Evolutionary conservation across 2,797 vertebrate genomes (phyloP), one percentile per base, ranked within the genome.

Genomic region (Podargus strigoides): DNA sequence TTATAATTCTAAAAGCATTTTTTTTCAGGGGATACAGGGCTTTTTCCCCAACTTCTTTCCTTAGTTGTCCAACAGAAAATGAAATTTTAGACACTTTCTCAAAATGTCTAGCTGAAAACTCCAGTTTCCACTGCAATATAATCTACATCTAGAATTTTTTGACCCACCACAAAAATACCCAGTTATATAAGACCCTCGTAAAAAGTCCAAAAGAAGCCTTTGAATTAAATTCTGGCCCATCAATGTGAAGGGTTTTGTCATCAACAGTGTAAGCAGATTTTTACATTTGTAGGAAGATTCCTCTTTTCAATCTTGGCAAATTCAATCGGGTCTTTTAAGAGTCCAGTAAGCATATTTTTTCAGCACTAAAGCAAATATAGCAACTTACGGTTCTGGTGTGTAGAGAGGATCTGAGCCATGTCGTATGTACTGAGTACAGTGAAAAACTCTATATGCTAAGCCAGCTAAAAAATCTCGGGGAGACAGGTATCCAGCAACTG

Each of bases 321-420:
- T 30, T 52, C n/a, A 72, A 1, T 0, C 36, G 14, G 7, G 6
- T 9, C 22, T 36, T 64, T 59, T 34, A 90, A 73, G 69, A 56
- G 88, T 7, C 10, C 3, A 42, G 16, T 2, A 6, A 84, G 21
- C 4, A 2, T 6, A 17, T 32, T n/a, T 85, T 69, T 50, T 41
- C 46, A 82, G 34, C 5, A 12, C 41, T 30, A 34, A 70, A 69
- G 49, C n/a, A 77, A 74, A 74, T 1, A 26, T 7, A 69, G 66
- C 53, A 93, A 99, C 99, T 99, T 97, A 99, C 99, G 99, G 99
- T 95, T 99, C 99, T 0, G 99, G 99, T 7, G 99, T 99, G 98
- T 99, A 99, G 62, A 99, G 99, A 1, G 99, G 99, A 96, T 99
- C 99, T 0, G 98, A 99, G 97, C 99, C 98, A 39, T 99, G 99